Conservation (phyloP, 2,888 invertebrate genomes). For the Sympetrum striolatum region DNA sequence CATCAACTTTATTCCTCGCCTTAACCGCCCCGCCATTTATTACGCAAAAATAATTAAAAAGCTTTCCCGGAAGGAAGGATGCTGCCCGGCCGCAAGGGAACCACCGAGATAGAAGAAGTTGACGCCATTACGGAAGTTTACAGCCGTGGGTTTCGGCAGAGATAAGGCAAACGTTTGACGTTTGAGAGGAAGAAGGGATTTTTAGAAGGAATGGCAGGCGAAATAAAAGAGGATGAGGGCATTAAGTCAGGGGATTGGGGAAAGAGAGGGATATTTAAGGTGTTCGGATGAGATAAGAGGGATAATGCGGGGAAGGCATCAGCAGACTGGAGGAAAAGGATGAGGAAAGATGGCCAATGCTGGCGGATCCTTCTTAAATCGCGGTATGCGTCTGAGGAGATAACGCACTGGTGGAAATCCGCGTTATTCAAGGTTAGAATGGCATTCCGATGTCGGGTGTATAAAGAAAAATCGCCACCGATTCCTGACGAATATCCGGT, state of each 20-base stretch:
- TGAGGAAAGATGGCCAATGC: not conserved
- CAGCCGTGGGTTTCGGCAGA: not conserved
- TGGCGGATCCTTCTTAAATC: not conserved
- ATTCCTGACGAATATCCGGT: too few relatives aligned
- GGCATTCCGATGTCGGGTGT: too few relatives aligned
- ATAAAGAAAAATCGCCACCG: too few relatives aligned
- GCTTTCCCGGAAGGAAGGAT: not conserved
- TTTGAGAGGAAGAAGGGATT: not conserved
- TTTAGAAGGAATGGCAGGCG: not conserved
- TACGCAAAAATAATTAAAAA: too few relatives aligned
- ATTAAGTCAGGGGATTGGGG: not conserved
- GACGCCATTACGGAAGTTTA: not conserved
- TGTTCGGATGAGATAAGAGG: slow-evolving; percentile 28
- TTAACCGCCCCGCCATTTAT: too few relatives aligned
- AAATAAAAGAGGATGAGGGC: not conserved
- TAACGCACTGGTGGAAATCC: too few relatives aligned
- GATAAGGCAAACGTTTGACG: not conserved
- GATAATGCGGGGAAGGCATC: not conserved
- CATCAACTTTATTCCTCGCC: too few relatives aligned
- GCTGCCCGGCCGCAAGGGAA: not conserved
- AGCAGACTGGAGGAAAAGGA: not conserved
- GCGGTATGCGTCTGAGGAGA: too few relatives aligned
- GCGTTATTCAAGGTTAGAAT: too few relatives aligned
- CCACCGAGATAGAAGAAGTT: not conserved
- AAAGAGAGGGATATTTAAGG: slow-evolving; percentile 16